Base-by-base conservation (phyloP, 2,888 invertebrate species). In the Seira musarum region DNA sequence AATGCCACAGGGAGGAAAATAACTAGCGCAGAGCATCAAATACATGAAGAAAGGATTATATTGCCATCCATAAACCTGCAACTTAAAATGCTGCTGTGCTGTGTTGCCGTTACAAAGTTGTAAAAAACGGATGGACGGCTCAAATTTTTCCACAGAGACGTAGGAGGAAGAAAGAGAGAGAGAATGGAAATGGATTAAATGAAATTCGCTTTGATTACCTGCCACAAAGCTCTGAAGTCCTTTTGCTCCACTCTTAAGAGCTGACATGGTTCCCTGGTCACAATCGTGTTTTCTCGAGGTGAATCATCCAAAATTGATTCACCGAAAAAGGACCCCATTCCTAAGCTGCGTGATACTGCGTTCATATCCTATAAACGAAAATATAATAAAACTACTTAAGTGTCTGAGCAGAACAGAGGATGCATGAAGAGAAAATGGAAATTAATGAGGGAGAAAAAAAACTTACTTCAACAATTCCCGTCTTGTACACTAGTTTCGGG, bases 161-260 rank as follows among this genome's bases (percentile, higher is more conserved):
- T n/a, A n/a, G n/a, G 65, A 49, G 30, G 24, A 35, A 40, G 24
- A 24, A 57, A 22, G 30, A 40, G 13, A n/a, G n/a, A 40, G 40
- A 40, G 40, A 5, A 40, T 40, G 40, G 13, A 40, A 40, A 40
- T 40, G 40, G 40, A 40, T 40, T 40, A 40, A 40, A 67, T n/a
- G 10, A 57, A 68, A 69, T 60, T 63, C 64, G 65, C 53, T 49
- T 35, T 53, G 67, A 80, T 69, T 90, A 94, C 94, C 92, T 94
- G 93, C 93, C 93, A 94, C 87, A 94, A 92, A 83, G 93, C 90
- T 87, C 92, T 92, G 89, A 94, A 94, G 89, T 94, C 94, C 87
- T 92, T 92, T 88, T 93, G 93, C 88, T 94, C 93, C 70, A 94
- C 93, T 79, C 94, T 90, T 46, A 94, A 90, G 78, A 94, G 90